Evolutionary conservation across 1,140 invertebrate species (phyloP).

Genomic region (Diachasma alloeum): DNA sequence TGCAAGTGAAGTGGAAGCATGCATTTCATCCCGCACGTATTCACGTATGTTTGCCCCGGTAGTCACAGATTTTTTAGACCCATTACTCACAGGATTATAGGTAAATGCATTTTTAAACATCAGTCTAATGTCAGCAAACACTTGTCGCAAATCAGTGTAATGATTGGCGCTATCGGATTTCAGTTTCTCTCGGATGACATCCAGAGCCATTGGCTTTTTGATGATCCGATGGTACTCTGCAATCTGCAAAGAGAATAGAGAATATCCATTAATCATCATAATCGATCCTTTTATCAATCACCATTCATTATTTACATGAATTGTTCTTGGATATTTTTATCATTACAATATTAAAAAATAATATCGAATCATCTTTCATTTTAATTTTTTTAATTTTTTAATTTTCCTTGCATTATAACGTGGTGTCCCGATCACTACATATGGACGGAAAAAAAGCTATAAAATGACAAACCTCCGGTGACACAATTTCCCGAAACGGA

Average conservation of each 20-base stretch:
- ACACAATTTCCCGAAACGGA: slow-evolving; percentile 85
- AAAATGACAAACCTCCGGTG: slow-evolving; percentile 69
- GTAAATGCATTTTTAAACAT: slow-evolving; percentile 89
- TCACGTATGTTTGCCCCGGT: background rate
- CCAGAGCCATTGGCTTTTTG: slow-evolving; percentile 84
- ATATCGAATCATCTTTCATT: too few relatives aligned
- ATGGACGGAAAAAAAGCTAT: background rate
- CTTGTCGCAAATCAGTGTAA: slow-evolving; percentile 79
- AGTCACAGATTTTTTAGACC: background rate
- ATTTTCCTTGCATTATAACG: too few relatives aligned
- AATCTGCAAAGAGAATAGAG: slow-evolving; percentile 69
- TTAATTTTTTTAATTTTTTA: too few relatives aligned
- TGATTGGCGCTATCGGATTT: slow-evolving; percentile 75
- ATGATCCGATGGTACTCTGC: slow-evolving; percentile 80
- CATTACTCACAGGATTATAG: slow-evolving; percentile 80
- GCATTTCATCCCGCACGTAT: slow-evolving; percentile 8
- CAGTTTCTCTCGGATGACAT: slow-evolving; percentile 81
- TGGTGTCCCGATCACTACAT: too few relatives aligned
- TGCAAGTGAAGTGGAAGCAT: slow-evolving; percentile 4
- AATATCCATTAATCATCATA: too few relatives aligned
- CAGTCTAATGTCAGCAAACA: slow-evolving; percentile 82
- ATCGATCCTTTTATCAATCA: too few relatives aligned
- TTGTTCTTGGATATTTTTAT: too few relatives aligned
- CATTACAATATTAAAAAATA: slow-evolving; percentile 4
- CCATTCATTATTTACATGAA: too few relatives aligned